Conservation (phyloP, 1,140 invertebrate genomes). For the Neelides sp. region DNA sequence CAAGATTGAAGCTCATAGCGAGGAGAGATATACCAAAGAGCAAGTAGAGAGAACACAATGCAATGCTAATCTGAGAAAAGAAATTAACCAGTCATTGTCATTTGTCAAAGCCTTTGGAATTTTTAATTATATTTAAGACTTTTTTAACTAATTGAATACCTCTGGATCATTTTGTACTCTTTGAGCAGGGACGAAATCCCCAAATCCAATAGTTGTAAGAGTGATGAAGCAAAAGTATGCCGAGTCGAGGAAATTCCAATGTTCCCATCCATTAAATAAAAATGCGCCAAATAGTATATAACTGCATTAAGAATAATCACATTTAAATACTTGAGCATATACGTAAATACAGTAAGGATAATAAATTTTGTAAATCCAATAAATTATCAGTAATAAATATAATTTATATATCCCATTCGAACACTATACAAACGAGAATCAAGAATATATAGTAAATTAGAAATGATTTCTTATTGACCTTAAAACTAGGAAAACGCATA, state of each 20-base stretch:
- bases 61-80: conserved; percentile 51
- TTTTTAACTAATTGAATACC: background rate
- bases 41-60: conserved; percentile 83
- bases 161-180: conserved; percentile 40
- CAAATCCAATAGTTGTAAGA: conserved; percentile 84
- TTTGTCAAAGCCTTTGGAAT: background rate
- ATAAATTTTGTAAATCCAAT: no score
- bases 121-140: conserved; percentile 1
- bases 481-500: conserved; percentile 75
- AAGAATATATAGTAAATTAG: no score
- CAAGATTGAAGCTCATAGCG: conserved; percentile 97
- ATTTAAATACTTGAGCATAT: no score
- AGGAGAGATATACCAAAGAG: conserved; percentile 91
- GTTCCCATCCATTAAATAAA: conserved; percentile 63
- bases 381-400: no score
- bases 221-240: conserved; percentile 95
- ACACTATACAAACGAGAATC: no score
- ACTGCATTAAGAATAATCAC: no score
- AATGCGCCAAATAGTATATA: conserved; percentile 59
- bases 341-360: no score
- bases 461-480: no score
- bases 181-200: conserved; percentile 82
- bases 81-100: background rate
- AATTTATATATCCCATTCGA: no score
- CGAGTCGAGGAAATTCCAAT: conserved; percentile 75